Base-by-base conservation (phyloP, 2,888 invertebrate species). In the Ophion ellenae region DNA sequence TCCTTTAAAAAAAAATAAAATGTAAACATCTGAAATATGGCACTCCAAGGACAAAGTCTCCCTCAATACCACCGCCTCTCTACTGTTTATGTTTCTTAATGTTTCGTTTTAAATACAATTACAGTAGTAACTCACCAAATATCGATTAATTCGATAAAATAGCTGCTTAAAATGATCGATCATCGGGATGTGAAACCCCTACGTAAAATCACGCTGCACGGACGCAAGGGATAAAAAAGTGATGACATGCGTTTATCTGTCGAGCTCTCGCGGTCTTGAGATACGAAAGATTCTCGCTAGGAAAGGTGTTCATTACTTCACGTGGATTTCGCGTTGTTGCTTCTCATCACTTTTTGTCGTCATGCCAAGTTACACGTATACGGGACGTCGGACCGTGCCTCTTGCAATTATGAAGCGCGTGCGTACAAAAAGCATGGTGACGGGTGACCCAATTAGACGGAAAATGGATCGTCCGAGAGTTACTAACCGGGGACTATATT, bases 401-500 rank as follows among this genome's bases (percentile, higher is more conserved):
- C 69, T 81, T 24, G 85, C 85, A 87, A 87, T 87, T 87, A 87
- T 73, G 53, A 77, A 77, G 57, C 57, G 66, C 64, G 69, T 69
- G 67, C 57, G 64, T 77, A 86, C 77, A 87, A 87, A 87, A 87
- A 85, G 75, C 47, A 86, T 78, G 85, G 83, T 83, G 87, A 83
- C 85, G 83, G 84, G 87, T 87, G 87, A 84, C 85, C 85, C 81
- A 85, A 88, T 88, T 88, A 85, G 80, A 69, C 71, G 82, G 81
- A 84, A 88, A 85, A 86, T 84, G 85, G 85, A 81, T 81, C 83
- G 81, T 87, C 76, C 71, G 45, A 36, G 70, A 45, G 71, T 11
- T 14, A 24, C 78, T 61, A 45, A 11, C 66, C 9, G 36, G 59
- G n/a, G 20, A 24, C 0, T 17, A 32, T 53, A 70, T 70, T 40